Evolutionary conservation across 2,888 invertebrate species (phyloP).

Genomic region (Schrankia costaestrigalis): DNA sequence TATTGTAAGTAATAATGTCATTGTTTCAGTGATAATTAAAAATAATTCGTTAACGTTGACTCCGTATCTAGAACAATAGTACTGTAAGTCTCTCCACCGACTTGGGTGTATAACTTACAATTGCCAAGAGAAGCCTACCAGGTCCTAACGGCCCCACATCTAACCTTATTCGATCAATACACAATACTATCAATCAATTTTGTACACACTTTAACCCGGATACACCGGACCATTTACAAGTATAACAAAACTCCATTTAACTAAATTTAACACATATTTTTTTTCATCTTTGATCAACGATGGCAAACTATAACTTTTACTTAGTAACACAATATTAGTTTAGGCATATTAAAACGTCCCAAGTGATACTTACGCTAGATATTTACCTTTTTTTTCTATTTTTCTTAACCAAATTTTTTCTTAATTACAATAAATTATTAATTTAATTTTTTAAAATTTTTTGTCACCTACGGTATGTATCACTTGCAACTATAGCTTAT

Average conservation of each 20-base stretch:
- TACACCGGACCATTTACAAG: constrained; percentile 63
- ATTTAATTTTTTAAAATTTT: constrained; percentile 49
- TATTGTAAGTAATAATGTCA: constrained; percentile 23
- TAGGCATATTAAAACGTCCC: constrained; percentile 56
- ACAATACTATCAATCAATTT: constrained; percentile 75
- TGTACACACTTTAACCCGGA: constrained; percentile 64
- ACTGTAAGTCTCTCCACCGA: constrained; percentile 77
- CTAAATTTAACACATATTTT: constrained; percentile 73
- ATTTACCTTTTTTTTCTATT: constrained; percentile 33
- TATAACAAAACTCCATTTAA: constrained; percentile 74
- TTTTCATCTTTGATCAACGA: constrained; percentile 74
- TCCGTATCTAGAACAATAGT: constrained; percentile 69
- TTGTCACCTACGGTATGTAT: constrained; percentile 41
- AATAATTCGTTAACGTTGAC: constrained; percentile 33
- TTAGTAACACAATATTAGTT: constrained; percentile 73
- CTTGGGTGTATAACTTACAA: constrained; percentile 68
- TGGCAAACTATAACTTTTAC: constrained; percentile 77
- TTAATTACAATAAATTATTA: constrained; percentile 47
- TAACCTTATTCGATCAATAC: constrained; percentile 68
- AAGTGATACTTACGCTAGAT: constrained; percentile 47
- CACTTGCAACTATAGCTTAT: constrained; percentile 51
- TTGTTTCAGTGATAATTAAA: constrained; percentile 43
- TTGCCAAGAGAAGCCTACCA: constrained; percentile 66
- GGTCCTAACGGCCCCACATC: constrained; percentile 54
- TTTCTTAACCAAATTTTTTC: constrained; percentile 32